phyloP scores from a whole-genome alignment of 37 sponge, comb jelly and placozoan species.

The Tethya wilhelma region DNA sequence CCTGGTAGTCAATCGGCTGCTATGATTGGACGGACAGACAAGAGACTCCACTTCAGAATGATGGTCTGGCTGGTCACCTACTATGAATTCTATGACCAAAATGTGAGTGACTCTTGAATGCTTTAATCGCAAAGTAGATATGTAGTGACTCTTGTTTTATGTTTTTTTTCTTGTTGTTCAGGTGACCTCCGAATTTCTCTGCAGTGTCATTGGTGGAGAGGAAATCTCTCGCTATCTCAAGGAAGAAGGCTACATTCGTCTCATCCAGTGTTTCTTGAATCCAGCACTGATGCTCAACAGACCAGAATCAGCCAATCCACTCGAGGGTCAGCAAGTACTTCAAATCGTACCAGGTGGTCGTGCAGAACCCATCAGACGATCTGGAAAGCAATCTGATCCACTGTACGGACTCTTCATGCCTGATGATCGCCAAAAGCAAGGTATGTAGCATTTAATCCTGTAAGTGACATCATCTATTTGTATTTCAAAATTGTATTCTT shows the following conservation, averaged over 20 bases:
- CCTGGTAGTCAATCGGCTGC: not conserved
- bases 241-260: conserved; percentile 47
- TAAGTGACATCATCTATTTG: not conserved
- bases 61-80: conserved; percentile 72
- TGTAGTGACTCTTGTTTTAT: not conserved
- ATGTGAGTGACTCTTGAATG: conserved; percentile 13
- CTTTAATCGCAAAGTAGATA: not conserved
- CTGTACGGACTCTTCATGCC: conserved; percentile 65
- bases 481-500: conserved; percentile 9
- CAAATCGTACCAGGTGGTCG: conserved; percentile 28
- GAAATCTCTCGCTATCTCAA: conserved; percentile 28
- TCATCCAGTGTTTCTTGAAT: conserved; percentile 66
- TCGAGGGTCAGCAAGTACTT: conserved; percentile 52
- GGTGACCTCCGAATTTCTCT: conserved; percentile 23
- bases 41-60: conserved; percentile 46
- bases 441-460: not conserved
- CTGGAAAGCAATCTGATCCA: conserved; percentile 46
- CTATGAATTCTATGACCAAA: conserved; percentile 63
- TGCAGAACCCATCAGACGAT: not conserved
- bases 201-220: conserved; percentile 34
- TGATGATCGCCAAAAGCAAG: conserved; percentile 6
- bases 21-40: not conserved
- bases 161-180: not conserved
- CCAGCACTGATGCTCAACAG: conserved; percentile 37
- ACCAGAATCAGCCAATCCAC: conserved; percentile 53